Conservation (phyloP, 2,797 vertebrate species). For the Margarornis squamiger region DNA sequence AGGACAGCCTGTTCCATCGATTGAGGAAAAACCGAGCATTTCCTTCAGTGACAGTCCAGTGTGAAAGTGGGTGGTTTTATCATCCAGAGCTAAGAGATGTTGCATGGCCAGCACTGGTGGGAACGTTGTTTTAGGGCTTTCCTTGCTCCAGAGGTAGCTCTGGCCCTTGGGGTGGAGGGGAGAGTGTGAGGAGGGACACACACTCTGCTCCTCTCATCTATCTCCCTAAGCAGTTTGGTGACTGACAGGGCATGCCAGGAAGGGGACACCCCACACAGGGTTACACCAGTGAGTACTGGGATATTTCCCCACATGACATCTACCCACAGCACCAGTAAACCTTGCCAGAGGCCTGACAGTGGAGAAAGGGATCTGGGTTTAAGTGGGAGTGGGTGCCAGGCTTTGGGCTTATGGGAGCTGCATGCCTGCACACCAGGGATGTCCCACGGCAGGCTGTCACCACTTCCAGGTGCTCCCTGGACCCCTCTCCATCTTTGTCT, state of each 20-base stretch:
- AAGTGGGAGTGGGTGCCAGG: neutral
- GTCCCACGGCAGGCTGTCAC: neutral
- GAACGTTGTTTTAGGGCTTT: neutral
- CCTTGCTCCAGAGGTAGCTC: neutral
- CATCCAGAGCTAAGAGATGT: accelerated
- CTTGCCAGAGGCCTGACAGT: neutral
- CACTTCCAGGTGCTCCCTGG: neutral
- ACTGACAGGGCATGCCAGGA: neutral
- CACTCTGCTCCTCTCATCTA: accelerated
- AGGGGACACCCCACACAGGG: accelerated
- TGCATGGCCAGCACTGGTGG: neutral
- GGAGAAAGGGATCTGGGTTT: neutral
- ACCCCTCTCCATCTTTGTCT: neutral
- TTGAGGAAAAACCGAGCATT: accelerated
- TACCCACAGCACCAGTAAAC: neutral
- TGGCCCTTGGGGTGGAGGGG: accelerated
- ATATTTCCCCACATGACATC: neutral
- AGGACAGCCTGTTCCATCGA: neutral
- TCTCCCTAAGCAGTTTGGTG: neutral
- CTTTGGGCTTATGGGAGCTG: neutral
- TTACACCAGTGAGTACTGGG: accelerated
- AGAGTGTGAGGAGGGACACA: neutral
- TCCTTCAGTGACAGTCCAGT: neutral
- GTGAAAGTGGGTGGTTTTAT: neutral
- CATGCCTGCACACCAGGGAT: accelerated